Base-by-base conservation (phyloP, 2,888 invertebrate species). In the Callyntrura sp. region DNA sequence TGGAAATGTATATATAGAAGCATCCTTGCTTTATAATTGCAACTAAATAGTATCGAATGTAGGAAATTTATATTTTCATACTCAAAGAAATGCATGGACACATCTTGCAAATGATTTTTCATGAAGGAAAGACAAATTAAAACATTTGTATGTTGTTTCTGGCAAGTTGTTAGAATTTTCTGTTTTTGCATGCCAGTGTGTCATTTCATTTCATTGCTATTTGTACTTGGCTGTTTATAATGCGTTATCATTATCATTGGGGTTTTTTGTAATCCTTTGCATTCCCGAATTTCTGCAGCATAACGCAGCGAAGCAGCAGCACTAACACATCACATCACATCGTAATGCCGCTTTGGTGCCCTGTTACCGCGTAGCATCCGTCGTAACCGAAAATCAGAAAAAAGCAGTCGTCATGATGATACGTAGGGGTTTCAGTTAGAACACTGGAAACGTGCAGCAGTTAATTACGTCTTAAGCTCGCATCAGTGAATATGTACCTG, bases 51-150 rank as follows among this genome's bases (percentile, higher is more conserved):
- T n/a, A 35, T 35, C 2, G 6, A 35, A 35, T 35, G 35, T 35
- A 35, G 3, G 3, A 35, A 35, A 35, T n/a, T n/a, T n/a, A 35
- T 35, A 35, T 35, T 35, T n/a, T 35, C 35, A 35, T 6, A 35
- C 35, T 35, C 35, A 35, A 35, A 35, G 2, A 35, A 35, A 35
- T 35, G 35, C 35, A 35, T 35, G 35, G 35, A 35, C 35, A 35
- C 35, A 35, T 35, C 11, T 25, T 28, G 25, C 6, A 17, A 14
- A 65, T 65, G 23, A 65, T 25, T 65, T 25, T 65, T 65, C 25
- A 65, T 65, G 65, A 65, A 65, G n/a, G 5, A 17, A 65, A 70
- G 70, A 70, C 70, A 70, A 70, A 70, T 70, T 70, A 73, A 48
- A 48, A 48, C 48, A 45, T 48, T 45, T 48, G 45, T 48, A 73